Evolutionary conservation across 2,888 invertebrate species (phyloP), one percentile per base, ranked within the genome.

Genomic region (Noctuana brunneofusca): DNA sequence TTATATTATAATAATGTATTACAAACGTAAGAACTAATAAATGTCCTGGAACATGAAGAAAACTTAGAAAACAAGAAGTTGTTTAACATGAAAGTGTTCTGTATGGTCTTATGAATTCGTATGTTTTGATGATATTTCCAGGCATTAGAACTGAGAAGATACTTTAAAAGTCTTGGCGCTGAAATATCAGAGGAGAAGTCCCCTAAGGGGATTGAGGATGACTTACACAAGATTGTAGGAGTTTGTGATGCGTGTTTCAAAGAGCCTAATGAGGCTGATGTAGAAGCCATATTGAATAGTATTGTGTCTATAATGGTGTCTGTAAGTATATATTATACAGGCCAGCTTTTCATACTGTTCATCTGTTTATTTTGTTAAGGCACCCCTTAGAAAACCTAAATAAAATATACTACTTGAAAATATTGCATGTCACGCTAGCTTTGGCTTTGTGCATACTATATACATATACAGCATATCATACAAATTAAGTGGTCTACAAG

Each of bases 281-380:
- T 98, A 73, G 99, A 99, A 92, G 96, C 96, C 73, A 96, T 98
- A 58, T 93, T 99, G 11, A 98, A 98, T 89, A 98, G 98, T 82
- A 97, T 99, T 86, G 98, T 98, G 3, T 98, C 98, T 5, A 96
- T 99, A 70, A 95, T 99, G 94, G 96, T 98, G 65, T 94, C 96
- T 73, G 96, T 96, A 89, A 92, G 89, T 87, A 74, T 6, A 22
- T n/a, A n/a, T n/a, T n/a, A n/a, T n/a, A n/a, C n/a, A n/a, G n/a
- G n/a, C n/a, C n/a, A n/a, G n/a, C n/a, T n/a, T n/a, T n/a, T n/a
- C n/a, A n/a, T n/a, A n/a, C n/a, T n/a, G n/a, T n/a, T n/a, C n/a
- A n/a, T n/a, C n/a, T n/a, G n/a, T n/a, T n/a, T n/a, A n/a, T n/a
- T n/a, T n/a, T n/a, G n/a, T n/a, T n/a, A n/a, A n/a, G n/a, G n/a